Conservation (phyloP, 2,888 invertebrate species). For the Parnassius glacialis region DNA sequence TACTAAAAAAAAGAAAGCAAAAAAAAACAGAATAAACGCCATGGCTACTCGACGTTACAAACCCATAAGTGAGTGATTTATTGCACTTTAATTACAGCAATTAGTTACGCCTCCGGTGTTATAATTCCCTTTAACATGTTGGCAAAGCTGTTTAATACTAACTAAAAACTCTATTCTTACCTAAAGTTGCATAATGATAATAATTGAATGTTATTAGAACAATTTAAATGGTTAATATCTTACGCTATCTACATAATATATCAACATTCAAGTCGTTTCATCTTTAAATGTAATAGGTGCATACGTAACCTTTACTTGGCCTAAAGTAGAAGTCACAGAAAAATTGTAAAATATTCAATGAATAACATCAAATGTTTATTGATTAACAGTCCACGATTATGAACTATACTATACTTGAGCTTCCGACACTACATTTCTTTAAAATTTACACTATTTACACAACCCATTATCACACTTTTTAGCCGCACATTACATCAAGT, state of each 20-base stretch:
- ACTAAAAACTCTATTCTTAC: conserved; percentile 34
- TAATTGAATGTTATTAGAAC: conserved; percentile 36
- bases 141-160: conserved; percentile 33
- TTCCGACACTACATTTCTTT: no score
- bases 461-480: no score
- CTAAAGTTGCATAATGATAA: conserved; percentile 38
- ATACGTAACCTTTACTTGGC: conserved; percentile 13
- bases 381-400: no score
- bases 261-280: conserved; percentile 11
- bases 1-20: conserved; percentile 11
- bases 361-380: no score
- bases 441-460: no score
- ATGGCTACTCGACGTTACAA: conserved; percentile 30
- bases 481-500: no score
- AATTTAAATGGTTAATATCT: conserved; percentile 37
- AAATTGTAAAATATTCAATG: no score
- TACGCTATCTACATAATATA: conserved; percentile 28
- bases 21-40: conserved; percentile 19
- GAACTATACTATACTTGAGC: no score
- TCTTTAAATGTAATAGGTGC: conserved; percentile 24
- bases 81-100: conserved; percentile 62
- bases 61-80: conserved; percentile 60
- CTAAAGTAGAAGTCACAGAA: neutral
- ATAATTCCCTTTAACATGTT: conserved; percentile 43
- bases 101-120: conserved; percentile 63